Base-by-base conservation (phyloP, 2,888 invertebrate species). In the Meganola albula region DNA sequence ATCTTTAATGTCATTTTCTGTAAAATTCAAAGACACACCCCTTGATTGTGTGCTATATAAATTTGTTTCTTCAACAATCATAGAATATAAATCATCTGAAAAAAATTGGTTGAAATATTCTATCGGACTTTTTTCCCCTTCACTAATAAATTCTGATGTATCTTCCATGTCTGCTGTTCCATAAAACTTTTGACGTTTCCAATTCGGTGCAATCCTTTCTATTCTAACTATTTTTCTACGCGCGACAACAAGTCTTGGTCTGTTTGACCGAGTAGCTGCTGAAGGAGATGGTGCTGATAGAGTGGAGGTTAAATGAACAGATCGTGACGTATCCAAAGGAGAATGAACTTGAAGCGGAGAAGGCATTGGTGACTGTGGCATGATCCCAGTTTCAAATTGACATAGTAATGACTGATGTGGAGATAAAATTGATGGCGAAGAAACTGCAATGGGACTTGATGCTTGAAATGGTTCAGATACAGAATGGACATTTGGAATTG, bases 71-170 rank as follows among this genome's bases (percentile, higher is more conserved):
- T 31, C 9, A 8, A 29, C 29, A 23, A 40, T 37, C 6, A 16
- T 21, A 16, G 21, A 13, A 10, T 31, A 7, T 11, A 36, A 36
- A 18, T 35, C 40, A 6, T 42, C 35, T 31, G 31, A 28, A 11
- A 38, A 38, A 11, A 29, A 31, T 13, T 27, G 14, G 21, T 24
- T 38, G 27, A 42, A 38, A 21, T 35, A 42, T 33, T 38, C 35
- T 34, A 38, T 32, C 4, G 35, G 31, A 32, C 35, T 35, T 23
- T 25, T 31, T 6, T 28, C 35, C 26, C 28, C 22, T 9, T 8
- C 13, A 6, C 25, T 24, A 21, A 23, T 20, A 25, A 30, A 27
- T n/a, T n/a, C n/a, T 18, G 24, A 16, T 11, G 1, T 18, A 27
- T 27, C 27, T 22, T 32, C 31, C 4, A 32, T 22, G 14, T 33